A percentile compares a stretch with the other conserved stretches of the same genome.
Conservation (phyloP, 1,140 invertebrate species). For the Wiebesia pumilae region DNA sequence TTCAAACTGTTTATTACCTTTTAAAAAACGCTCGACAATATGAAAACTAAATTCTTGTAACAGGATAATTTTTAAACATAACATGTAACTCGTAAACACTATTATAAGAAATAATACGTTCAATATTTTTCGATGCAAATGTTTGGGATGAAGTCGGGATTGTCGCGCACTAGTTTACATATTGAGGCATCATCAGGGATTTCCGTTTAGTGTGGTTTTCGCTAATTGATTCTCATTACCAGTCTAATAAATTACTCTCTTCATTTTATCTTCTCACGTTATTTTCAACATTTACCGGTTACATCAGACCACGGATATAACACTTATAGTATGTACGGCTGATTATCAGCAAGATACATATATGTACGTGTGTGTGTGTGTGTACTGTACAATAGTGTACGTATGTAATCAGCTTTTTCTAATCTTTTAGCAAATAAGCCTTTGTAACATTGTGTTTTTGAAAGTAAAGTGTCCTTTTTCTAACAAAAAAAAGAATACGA, state of each 20-base stretch:
- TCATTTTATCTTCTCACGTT: not conserved
- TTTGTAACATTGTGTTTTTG: not conserved
- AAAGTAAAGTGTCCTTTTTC: not conserved
- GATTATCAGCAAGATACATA: too few relatives aligned
- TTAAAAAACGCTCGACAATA: not conserved
- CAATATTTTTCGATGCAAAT: not conserved
- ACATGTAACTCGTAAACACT: too few relatives aligned
- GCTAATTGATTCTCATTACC: not conserved
- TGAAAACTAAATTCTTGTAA: not conserved
- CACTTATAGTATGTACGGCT: too few relatives aligned
- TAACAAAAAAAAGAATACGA: not conserved
- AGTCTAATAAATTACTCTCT: not conserved
- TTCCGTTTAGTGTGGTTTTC: not conserved
- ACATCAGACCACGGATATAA: not conserved
- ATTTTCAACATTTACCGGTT: constrained; percentile 22
- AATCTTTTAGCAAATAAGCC: not conserved
- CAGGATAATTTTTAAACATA: not conserved
- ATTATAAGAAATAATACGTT: too few relatives aligned
- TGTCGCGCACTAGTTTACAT: not conserved
- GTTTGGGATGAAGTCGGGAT: not conserved
- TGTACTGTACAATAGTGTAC: too few relatives aligned
- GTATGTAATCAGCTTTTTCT: not conserved
- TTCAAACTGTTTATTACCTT: too few relatives aligned
- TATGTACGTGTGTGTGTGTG: too few relatives aligned
- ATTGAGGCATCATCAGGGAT: not conserved